Conservation (phyloP, 2,888 invertebrate species). For the Dolichomitus sp. region DNA sequence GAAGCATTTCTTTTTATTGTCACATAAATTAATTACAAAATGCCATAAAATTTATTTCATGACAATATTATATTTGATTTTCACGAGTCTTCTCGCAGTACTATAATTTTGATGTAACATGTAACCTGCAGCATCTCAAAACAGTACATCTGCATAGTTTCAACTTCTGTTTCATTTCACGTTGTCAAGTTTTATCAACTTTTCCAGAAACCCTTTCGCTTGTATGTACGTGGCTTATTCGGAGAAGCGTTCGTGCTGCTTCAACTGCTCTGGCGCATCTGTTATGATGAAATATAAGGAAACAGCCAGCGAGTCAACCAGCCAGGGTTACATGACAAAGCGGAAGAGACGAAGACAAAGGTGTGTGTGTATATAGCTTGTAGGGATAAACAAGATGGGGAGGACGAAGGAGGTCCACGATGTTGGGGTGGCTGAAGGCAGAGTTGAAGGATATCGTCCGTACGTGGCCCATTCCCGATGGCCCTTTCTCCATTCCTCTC, state of each 20-base stretch:
- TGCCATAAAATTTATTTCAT: too few relatives aligned
- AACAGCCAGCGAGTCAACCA: not conserved
- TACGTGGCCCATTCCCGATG: slow-evolving; percentile 67
- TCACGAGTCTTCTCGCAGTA: too few relatives aligned
- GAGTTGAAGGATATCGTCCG: slow-evolving; percentile 66
- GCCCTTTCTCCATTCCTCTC: slow-evolving; percentile 26
- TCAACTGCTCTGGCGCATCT: slow-evolving; percentile 5
- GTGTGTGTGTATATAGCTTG: slow-evolving; percentile 16
- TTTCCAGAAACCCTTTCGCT: not conserved
- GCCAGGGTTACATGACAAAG: slow-evolving; percentile 34
- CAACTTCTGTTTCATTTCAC: not conserved
- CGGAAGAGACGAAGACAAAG: slow-evolving; percentile 58
- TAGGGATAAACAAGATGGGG: slow-evolving; percentile 8
- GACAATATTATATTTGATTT: too few relatives aligned
- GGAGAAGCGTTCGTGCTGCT: not conserved
- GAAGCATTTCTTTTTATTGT: too few relatives aligned
- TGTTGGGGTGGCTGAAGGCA: slow-evolving; percentile 21
- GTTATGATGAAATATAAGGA: slow-evolving; percentile 25
- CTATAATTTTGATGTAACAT: too few relatives aligned
- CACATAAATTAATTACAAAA: too few relatives aligned
- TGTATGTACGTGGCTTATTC: not conserved
- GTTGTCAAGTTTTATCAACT: not conserved
- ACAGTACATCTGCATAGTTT: too few relatives aligned
- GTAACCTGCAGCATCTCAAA: too few relatives aligned
- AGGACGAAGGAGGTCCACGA: slow-evolving; percentile 11